These are phyloP conservation scores for Hippocampus barbouri DNA, from an alignment of 2,113 vertebrate genomes.

Conservation along the genomic window DNA sequence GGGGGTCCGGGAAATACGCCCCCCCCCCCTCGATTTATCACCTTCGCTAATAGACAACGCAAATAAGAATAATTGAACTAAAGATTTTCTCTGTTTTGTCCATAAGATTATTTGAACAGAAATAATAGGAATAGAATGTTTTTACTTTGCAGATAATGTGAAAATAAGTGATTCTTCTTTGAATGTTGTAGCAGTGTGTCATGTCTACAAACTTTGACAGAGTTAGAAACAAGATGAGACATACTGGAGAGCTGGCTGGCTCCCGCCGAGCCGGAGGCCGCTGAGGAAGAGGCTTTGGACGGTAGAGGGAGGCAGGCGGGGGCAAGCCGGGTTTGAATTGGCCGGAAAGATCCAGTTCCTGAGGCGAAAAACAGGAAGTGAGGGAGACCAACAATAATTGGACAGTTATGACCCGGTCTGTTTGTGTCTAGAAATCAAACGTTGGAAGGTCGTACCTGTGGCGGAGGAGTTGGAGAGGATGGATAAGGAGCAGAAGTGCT, in stretches of 20 bases:
- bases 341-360: constrained; percentile 92
- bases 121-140: neutral
- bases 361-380: constrained; percentile 45
- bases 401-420: neutral
- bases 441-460: constrained; percentile 73
- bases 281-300: constrained; percentile 75
- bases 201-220: neutral
- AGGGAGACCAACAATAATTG: neutral
- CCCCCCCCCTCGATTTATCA: neutral
- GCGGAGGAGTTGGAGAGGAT: constrained; percentile 92
- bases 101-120: neutral
- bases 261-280: constrained; percentile 52
- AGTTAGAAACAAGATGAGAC: neutral
- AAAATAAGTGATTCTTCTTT: neutral
- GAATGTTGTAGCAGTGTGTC: too few relatives aligned
- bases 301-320: constrained; percentile 81
- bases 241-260: constrained; percentile 83
- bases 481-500: constrained; percentile 94
- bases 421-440: neutral
- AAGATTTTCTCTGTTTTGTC: neutral
- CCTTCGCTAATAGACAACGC: neutral
- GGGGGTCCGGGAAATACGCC: too few relatives aligned
- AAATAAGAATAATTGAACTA: neutral
- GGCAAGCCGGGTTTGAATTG: constrained; percentile 85
- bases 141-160: neutral